Evolutionary conservation across 1,140 invertebrate species (phyloP).

Genomic region (Hermetia illucens): DNA sequence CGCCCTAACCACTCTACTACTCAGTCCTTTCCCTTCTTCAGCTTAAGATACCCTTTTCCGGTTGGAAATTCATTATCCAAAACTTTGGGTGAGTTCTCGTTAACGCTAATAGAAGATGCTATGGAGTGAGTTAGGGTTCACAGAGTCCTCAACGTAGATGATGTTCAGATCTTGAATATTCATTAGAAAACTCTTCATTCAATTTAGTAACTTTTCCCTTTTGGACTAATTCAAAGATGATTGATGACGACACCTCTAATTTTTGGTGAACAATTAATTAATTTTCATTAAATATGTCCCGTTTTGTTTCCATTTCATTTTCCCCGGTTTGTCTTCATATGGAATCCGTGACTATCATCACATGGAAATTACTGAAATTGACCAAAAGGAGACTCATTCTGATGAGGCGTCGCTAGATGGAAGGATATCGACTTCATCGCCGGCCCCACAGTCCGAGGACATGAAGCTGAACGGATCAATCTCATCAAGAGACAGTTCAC

Average conservation of each 20-base stretch:
- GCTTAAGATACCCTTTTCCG: too few relatives aligned
- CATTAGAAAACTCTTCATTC: not conserved
- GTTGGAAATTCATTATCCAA: too few relatives aligned
- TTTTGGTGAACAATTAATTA: slow-evolving; percentile 1
- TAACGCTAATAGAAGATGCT: too few relatives aligned
- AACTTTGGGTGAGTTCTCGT: too few relatives aligned
- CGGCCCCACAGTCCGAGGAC: slow-evolving; percentile 23
- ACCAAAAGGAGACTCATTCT: slow-evolving; percentile 6
- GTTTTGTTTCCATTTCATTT: not conserved
- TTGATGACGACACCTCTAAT: not conserved
- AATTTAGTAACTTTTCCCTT: not conserved
- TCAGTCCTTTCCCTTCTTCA: too few relatives aligned
- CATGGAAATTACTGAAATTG: not conserved
- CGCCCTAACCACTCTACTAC: too few relatives aligned
- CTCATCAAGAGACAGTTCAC: slow-evolving; percentile 26
- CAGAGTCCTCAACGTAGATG: too few relatives aligned
- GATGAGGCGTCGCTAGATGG: slow-evolving; percentile 23
- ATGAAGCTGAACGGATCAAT: slow-evolving; percentile 20
- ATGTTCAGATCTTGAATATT: not conserved
- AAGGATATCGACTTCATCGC: slow-evolving; percentile 19
- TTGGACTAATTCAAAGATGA: slow-evolving; percentile 1
- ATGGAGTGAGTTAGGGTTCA: too few relatives aligned
- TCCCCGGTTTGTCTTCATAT: not conserved
- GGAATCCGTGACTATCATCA: not conserved
- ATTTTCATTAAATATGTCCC: not conserved